Base-by-base conservation (phyloP, 2,113 vertebrate genomes). In the Corydoras maculifer region DNA sequence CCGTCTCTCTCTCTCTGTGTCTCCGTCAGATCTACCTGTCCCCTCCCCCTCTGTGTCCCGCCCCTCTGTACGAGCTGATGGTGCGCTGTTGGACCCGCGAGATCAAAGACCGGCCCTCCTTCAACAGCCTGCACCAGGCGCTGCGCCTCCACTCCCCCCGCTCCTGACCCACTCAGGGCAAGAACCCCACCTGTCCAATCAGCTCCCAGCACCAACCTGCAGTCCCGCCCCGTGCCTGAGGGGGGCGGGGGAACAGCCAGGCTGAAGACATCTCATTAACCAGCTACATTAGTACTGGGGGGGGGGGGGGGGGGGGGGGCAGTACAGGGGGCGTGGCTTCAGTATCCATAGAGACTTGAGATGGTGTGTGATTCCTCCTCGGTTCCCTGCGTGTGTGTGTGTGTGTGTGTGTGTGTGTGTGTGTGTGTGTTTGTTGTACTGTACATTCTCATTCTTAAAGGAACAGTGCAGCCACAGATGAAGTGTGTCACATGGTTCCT, bases 71-170 rank as follows among this genome's bases (percentile, higher is more conserved):
- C 25, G 89, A 91, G 79, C 77, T 93, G 76, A 93, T 93, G 92
- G 89, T 93, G 89, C 83, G 82, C 59, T 93, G 92, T 62, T 93
- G 92, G 92, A 84, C 83, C 62, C 87, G 92, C 2, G 89, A 93
- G 73, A 90, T 91, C 74, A 74, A 84, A 0, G 89, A 92, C 66
- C 86, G 92, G 0, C 89, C 91, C 12, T 72, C 85, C 50, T 93
- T 93, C 53, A 86, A 91, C 77, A 83, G 86, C 11, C 86, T 92
- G 51, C 88, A 91, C 80, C 89, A 86, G 58, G 87, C 90, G 69
- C 83, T 89, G 82, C 88, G 89, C 59, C 91, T 92, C 65, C 92
- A 94, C 58, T 89, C 90, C 73, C 87, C 83, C 80, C 87, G 77
- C 81, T 84, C 88, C 84, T 75, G 69, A 31, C 61, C 15, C 58